phyloP scores from a whole-genome alignment of 2,888 invertebrate genomes.

The Achlya flavicornis region DNA sequence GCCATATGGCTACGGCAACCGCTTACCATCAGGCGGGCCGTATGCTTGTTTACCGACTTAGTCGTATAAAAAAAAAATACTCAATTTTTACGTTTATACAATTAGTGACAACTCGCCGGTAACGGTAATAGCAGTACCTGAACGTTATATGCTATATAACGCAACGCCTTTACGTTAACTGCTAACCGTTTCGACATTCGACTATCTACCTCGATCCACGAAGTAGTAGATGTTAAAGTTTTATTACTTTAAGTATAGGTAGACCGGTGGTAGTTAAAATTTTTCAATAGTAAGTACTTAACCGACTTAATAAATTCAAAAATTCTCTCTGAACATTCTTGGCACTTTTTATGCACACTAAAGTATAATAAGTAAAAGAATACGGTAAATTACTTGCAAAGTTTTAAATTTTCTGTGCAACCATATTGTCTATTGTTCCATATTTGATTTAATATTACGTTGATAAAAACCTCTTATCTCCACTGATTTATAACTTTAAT shows the following conservation, averaged over 20 bases:
- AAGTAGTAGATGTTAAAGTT: background rate
- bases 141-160: slow-evolving; percentile 18
- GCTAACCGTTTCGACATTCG: slow-evolving; percentile 19
- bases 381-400: background rate
- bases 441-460: background rate
- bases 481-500: slow-evolving; percentile 6
- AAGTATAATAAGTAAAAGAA: no score
- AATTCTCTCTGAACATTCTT: no score
- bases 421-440: background rate
- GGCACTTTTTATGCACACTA: no score
- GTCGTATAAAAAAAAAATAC: no score
- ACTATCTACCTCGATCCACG: slow-evolving; percentile 7
- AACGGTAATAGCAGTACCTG: background rate
- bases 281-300: no score
- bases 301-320: no score
- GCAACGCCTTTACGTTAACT: slow-evolving; percentile 21
- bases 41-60: no score
- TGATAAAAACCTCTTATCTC: slow-evolving; percentile 19
- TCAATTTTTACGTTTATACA: background rate
- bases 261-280: no score
- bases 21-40: no score
- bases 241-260: no score
- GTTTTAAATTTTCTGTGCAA: background rate
- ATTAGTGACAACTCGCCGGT: background rate
- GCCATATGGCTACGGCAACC: no score